Conservation (phyloP, 2,113 vertebrate genomes). For the Brienomyrus brachyistius region DNA sequence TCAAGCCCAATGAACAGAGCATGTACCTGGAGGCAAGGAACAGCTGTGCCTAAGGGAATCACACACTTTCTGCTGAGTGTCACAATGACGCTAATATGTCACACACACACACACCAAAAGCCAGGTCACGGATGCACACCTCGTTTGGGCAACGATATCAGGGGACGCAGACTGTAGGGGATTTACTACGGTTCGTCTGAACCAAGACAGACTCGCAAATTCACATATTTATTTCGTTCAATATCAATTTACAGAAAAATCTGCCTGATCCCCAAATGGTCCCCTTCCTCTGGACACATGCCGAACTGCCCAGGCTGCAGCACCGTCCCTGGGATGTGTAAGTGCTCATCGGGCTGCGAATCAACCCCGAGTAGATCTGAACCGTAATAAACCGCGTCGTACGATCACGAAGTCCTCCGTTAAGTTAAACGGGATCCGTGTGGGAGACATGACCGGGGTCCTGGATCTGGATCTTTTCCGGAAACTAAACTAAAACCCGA, state of each 20-base stretch:
- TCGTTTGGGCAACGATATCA: neutral
- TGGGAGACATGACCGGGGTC: neutral
- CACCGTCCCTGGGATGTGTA: neutral
- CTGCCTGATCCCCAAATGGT: neutral
- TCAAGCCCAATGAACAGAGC: neutral
- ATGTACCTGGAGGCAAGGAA: neutral
- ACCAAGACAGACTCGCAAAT: neutral
- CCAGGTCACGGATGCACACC: neutral
- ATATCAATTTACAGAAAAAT: neutral
- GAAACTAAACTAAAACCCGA: neutral
- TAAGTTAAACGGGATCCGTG: neutral
- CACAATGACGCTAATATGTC: neutral
- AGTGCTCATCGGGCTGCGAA: neutral
- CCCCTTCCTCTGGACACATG: neutral
- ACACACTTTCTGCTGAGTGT: neutral
- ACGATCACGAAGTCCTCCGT: neutral
- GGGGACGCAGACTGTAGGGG: neutral
- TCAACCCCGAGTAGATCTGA: neutral
- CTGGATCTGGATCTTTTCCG: neutral
- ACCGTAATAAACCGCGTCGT: neutral
- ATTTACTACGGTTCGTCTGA: neutral
- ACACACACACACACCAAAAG: neutral
- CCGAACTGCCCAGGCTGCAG: neutral
- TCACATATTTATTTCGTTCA: neutral
- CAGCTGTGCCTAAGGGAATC: neutral